Evolutionary conservation across 2,797 vertebrate species (phyloP).

Genomic region (Poeciliopsis turneri): DNA sequence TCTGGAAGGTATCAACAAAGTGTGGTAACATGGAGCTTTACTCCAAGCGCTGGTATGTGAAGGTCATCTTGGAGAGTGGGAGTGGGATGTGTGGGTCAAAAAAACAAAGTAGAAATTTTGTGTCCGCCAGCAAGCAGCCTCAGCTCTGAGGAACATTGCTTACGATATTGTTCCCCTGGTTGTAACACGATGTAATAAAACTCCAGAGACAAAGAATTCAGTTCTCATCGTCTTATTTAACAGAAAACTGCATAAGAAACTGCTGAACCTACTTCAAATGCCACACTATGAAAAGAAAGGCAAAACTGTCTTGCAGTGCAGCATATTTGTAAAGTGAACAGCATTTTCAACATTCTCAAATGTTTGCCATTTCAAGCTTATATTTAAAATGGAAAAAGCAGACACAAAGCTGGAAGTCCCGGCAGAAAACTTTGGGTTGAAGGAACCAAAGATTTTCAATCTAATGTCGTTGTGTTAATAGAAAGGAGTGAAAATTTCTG

Average conservation of each 20-base stretch:
- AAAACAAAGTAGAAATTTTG: neutral
- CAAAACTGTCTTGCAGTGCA: neutral
- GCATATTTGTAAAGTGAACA: neutral
- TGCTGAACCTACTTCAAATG: neutral
- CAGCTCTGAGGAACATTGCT: neutral
- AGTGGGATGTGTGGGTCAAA: neutral
- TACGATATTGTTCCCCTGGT: neutral
- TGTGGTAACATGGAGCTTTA: neutral
- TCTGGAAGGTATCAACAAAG: neutral
- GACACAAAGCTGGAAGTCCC: neutral
- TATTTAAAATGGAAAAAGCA: neutral
- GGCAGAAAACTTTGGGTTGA: neutral
- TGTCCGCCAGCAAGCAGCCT: neutral
- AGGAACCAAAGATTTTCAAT: neutral
- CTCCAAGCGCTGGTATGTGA: neutral
- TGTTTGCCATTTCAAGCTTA: neutral
- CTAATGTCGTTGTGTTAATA: neutral
- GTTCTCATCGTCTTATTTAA: too few species aligned
- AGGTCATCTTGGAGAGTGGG: neutral
- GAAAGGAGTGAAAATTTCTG: neutral
- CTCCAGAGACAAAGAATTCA: too few species aligned
- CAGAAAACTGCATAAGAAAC: too few species aligned
- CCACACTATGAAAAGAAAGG: neutral
- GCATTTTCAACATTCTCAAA: neutral
- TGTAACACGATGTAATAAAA: neutral